Evolutionary conservation across 2,113 vertebrate species (phyloP).

Genomic region (Morone chrysops): DNA sequence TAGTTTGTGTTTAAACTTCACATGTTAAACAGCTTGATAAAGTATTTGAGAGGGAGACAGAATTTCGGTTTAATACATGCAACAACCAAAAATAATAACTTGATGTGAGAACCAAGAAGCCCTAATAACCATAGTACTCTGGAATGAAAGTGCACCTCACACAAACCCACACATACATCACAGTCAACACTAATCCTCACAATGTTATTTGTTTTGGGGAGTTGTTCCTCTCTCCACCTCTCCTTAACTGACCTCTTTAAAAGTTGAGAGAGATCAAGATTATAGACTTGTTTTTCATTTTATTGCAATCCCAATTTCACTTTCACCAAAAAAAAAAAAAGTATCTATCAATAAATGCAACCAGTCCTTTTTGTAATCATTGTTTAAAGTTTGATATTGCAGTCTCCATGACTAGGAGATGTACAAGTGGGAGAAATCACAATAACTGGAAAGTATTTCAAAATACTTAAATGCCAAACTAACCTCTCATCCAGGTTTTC

Average conservation of each 20-base stretch:
- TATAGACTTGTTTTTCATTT: slow-evolving; percentile 20
- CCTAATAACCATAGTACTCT: slow-evolving; percentile 15
- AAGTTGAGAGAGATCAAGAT: slow-evolving; percentile 25
- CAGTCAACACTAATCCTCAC: slow-evolving; percentile 41
- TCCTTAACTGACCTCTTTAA: slow-evolving; percentile 32
- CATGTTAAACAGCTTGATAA: neutral
- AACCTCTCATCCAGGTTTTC: slow-evolving; percentile 7
- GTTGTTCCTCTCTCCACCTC: slow-evolving; percentile 24
- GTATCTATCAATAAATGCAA: neutral
- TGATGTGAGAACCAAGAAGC: slow-evolving; percentile 26
- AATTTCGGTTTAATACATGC: neutral
- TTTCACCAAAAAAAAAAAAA: neutral
- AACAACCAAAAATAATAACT: neutral
- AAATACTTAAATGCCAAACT: slow-evolving; percentile 5
- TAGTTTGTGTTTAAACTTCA: neutral
- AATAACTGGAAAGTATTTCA: neutral
- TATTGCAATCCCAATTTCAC: neutral
- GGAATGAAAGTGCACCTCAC: slow-evolving; percentile 27
- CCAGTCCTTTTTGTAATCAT: neutral
- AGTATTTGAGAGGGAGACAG: neutral
- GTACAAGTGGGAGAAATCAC: neutral
- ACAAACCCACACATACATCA: slow-evolving; percentile 6
- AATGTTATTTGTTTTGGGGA: slow-evolving; percentile 39
- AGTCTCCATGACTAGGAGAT: neutral
- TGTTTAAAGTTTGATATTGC: neutral